phyloP scores from a whole-genome alignment of 2,113 vertebrate genomes.

The Ranitomeya variabilis region DNA sequence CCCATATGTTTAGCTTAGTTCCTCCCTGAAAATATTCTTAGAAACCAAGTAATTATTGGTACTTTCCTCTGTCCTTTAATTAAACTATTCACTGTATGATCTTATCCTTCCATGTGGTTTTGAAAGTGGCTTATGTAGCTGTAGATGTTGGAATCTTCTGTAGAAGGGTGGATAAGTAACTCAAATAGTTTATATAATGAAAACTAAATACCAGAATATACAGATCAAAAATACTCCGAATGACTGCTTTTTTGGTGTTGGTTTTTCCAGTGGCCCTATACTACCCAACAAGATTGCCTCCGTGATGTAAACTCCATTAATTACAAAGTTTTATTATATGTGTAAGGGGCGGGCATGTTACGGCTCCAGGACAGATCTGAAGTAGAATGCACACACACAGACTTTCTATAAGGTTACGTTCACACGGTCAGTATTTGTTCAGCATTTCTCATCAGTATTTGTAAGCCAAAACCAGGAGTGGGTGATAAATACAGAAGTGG shows the following conservation, averaged over 20 bases:
- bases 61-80: slow-evolving; percentile 29
- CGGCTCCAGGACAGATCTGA: too few species aligned
- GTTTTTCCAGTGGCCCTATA: background rate
- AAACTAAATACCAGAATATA: background rate
- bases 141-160: background rate
- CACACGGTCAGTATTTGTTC: too few species aligned
- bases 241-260: background rate
- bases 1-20: slow-evolving; percentile 16
- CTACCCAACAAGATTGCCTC: background rate
- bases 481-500: too few species aligned
- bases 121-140: background rate
- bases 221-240: background rate
- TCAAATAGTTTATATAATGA: background rate
- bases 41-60: slow-evolving; percentile 26
- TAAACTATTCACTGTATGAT: slow-evolving; percentile 17
- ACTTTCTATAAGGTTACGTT: too few species aligned
- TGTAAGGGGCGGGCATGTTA: too few species aligned
- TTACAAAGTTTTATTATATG: too few species aligned
- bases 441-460: too few species aligned
- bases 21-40: slow-evolving; percentile 35
- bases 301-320: too few species aligned
- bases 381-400: too few species aligned
- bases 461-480: too few species aligned
- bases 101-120: slow-evolving; percentile 28
- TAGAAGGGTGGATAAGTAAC: background rate